Base-by-base conservation (phyloP, 2,797 vertebrate genomes). In the Coluber constrictor region DNA sequence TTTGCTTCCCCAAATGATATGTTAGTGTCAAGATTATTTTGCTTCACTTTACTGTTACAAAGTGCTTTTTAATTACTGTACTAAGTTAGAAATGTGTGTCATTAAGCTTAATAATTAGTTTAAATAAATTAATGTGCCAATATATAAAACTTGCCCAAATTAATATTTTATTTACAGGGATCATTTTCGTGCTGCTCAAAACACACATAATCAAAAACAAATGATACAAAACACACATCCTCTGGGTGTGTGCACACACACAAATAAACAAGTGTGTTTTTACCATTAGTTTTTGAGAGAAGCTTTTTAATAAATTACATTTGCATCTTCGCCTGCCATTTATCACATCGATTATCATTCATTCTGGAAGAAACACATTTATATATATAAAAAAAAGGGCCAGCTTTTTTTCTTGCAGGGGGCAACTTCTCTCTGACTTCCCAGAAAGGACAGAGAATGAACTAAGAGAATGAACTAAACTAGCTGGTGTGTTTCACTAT, bases 91-190 rank as follows among this genome's bases (percentile, higher is more conserved):
- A 66, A 57, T 55, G 89, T 83, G 51, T 70, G 6, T 0, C 61
- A 93, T 60, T 91, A 88, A 89, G 87, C n/a, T 60, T 7, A 87
- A 90, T 0, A 91, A 12, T 87, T 90, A 25, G 23, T 37, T 92
- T 92, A 1, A 23, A 32, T 60, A 66, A 55, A 91, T 63, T 91
- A 93, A 56, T 90, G 93, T 0, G 90, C 61, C 95, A 94, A 94
- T 94, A 94, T 95, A 94, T 94, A 59, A 37, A 93, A 94, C 47
- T 13, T 0, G 25, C 94, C n/a, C 32, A 86, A 86, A 93, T 91
- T 27, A 93, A 57, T 93, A 55, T 60, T 93, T 93, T 83, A 93
- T 93, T 93, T 89, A 93, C 47, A 57, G 88, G 92, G 92, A 89
- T 29, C 37, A 16, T 9, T 54, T 12, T 47, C 86, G 7, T 13